Percentiles rank a stretch among this genome's conserved stretches.
These are phyloP conservation scores for Theocolax elegans DNA, from an alignment of 1,140 invertebrate genomes.

Conservation along the genomic window DNA sequence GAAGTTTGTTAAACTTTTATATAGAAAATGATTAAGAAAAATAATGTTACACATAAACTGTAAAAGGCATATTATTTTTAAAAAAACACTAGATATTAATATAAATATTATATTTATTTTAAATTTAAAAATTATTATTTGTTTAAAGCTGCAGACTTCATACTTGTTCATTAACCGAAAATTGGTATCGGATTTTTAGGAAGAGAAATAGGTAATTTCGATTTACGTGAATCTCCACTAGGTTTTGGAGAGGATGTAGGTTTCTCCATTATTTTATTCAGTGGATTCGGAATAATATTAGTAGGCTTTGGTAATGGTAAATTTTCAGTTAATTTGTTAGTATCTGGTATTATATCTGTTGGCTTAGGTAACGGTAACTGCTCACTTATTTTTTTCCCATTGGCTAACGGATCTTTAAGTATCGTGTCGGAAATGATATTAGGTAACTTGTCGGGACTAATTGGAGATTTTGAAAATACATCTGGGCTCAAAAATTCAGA, in stretches of 20 bases:
- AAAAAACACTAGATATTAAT: background rate
- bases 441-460: background rate
- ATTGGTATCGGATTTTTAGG: background rate
- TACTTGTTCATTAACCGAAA: background rate
- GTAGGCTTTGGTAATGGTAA: background rate
- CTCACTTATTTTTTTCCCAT: background rate
- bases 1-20: no score
- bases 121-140: no score
- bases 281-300: background rate
- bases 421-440: background rate
- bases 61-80: background rate
- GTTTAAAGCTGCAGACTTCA: no score
- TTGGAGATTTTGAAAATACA: background rate
- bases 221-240: no score
- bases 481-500: background rate
- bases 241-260: no score
- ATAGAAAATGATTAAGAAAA: no score
- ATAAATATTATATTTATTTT: no score
- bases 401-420: background rate
- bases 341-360: background rate
- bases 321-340: no score
- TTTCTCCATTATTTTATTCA: no score
- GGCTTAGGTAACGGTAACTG: background rate
- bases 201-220: background rate
- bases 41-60: no score